Evolutionary conservation across 1,140 invertebrate genomes (phyloP).

Genomic region (roundworm (Caenorhabditis elegans)): DNA sequence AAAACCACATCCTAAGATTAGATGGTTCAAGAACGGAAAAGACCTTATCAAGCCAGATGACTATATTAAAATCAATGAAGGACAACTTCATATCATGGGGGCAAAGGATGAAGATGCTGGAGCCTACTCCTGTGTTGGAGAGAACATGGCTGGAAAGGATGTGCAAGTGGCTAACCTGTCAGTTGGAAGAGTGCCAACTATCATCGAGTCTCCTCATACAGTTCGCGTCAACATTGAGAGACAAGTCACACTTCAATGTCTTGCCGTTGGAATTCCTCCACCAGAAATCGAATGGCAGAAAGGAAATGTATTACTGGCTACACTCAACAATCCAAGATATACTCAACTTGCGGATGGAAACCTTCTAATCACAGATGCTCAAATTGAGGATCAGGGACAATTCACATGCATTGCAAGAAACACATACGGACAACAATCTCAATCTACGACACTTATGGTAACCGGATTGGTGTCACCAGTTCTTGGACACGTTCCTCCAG

Average conservation of each 20-base stretch:
- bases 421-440: slow-evolving; percentile 67
- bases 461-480: slow-evolving; percentile 67
- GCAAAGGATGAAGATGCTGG: slow-evolving; percentile 65
- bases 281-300: slow-evolving; percentile 65
- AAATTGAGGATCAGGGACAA: slow-evolving; percentile 54
- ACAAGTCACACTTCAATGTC: slow-evolving; percentile 58
- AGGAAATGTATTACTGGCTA: slow-evolving; percentile 56
- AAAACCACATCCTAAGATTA: slow-evolving; percentile 67
- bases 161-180: slow-evolving; percentile 63
- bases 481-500: slow-evolving; percentile 57
- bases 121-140: slow-evolving; percentile 68
- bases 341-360: slow-evolving; percentile 57
- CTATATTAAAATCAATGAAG: slow-evolving; percentile 34
- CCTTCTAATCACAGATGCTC: slow-evolving; percentile 57
- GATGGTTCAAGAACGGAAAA: slow-evolving; percentile 68
- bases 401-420: slow-evolving; percentile 69
- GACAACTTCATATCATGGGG: slow-evolving; percentile 40
- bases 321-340: slow-evolving; percentile 53
- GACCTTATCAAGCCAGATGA: slow-evolving; percentile 33
- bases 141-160: slow-evolving; percentile 68
- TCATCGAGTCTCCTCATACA: slow-evolving; percentile 65
- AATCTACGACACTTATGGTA: slow-evolving; percentile 67
- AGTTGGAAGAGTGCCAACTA: slow-evolving; percentile 69
- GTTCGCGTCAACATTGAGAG: slow-evolving; percentile 68
- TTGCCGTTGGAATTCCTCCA: slow-evolving; percentile 64